Percentiles rank a stretch among this genome's conserved stretches.
Conservation (phyloP, 1,140 invertebrate genomes). For the Zaprionus lachaisei region DNA sequence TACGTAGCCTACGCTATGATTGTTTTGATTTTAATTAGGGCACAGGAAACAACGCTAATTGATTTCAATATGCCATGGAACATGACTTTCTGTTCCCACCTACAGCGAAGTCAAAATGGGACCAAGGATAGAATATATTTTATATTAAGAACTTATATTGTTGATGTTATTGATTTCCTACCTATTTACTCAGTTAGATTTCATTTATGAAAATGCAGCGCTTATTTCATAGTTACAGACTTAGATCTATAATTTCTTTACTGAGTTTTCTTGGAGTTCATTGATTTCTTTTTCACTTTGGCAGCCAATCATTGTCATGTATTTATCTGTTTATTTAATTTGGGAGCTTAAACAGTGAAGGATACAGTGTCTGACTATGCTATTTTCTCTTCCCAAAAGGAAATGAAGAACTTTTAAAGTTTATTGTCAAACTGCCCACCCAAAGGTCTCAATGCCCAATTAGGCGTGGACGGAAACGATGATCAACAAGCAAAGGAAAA, state of each 20-base stretch:
- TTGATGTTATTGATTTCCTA: neutral
- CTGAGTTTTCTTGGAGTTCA: too few relatives aligned
- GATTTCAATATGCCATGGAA: slow-evolving; percentile 2
- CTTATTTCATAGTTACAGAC: too few relatives aligned
- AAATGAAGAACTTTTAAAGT: neutral
- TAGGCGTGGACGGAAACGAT: slow-evolving; percentile 12
- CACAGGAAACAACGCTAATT: slow-evolving; percentile 37
- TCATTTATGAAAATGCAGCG: neutral
- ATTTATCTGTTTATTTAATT: too few relatives aligned
- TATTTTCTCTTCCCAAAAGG: neutral
- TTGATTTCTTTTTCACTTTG: neutral
- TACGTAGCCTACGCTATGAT: neutral
- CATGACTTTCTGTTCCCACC: neutral
- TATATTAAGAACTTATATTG: neutral
- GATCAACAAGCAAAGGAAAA: neutral
- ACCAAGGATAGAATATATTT: neutral
- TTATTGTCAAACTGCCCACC: neutral
- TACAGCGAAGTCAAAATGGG: neutral
- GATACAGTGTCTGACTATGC: neutral
- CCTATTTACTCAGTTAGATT: neutral
- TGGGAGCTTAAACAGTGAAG: too few relatives aligned
- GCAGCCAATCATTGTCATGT: too few relatives aligned
- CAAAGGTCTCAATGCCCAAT: slow-evolving; percentile 29
- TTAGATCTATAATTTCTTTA: too few relatives aligned
- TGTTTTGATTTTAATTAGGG: slow-evolving; percentile 39